A percentile compares a stretch with the other conserved stretches of the same genome.
Conservation (phyloP, 2,888 invertebrate species). For the Eristalis pertinax region DNA sequence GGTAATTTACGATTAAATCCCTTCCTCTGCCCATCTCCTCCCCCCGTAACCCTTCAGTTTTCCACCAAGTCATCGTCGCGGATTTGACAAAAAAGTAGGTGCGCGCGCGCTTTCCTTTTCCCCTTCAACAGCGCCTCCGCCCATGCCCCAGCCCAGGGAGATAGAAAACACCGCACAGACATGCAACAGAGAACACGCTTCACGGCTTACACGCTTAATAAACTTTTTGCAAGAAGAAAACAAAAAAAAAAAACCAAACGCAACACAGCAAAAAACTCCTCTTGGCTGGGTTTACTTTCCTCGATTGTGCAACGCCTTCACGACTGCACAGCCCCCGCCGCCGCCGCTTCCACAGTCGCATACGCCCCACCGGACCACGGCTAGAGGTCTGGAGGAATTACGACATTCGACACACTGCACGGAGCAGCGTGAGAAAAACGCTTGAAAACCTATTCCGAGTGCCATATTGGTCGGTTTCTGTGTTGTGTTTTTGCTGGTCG, state of each 20-base stretch:
- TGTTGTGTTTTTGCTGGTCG: neutral
- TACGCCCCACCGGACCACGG: neutral
- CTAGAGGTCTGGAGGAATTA: slow-evolving; percentile 19
- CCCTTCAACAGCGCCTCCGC: neutral
- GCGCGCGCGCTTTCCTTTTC: slow-evolving; percentile 9
- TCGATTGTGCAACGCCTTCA: slow-evolving; percentile 46
- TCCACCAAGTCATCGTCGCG: neutral
- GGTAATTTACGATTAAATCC: neutral
- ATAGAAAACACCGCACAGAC: slow-evolving; percentile 1
- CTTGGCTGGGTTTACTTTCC: slow-evolving; percentile 56
- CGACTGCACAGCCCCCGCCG: neutral
- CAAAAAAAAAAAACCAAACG: neutral
- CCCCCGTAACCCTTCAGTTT: neutral
- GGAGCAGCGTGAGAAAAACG: slow-evolving; percentile 65
- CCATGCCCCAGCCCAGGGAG: neutral
- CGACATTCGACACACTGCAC: slow-evolving; percentile 61
- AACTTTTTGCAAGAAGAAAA: slow-evolving; percentile 16
- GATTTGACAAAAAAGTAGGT: neutral
- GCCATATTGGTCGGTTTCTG: slow-evolving; percentile 49
- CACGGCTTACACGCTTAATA: slow-evolving; percentile 53
- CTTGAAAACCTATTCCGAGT: slow-evolving; percentile 38
- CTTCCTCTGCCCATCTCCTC: neutral
- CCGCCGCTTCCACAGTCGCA: too few relatives aligned
- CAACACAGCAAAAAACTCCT: slow-evolving; percentile 37
- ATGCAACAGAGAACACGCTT: slow-evolving; percentile 48